phyloP scores from a whole-genome alignment of 2,797 vertebrate genomes.

The Coilia nasus region DNA sequence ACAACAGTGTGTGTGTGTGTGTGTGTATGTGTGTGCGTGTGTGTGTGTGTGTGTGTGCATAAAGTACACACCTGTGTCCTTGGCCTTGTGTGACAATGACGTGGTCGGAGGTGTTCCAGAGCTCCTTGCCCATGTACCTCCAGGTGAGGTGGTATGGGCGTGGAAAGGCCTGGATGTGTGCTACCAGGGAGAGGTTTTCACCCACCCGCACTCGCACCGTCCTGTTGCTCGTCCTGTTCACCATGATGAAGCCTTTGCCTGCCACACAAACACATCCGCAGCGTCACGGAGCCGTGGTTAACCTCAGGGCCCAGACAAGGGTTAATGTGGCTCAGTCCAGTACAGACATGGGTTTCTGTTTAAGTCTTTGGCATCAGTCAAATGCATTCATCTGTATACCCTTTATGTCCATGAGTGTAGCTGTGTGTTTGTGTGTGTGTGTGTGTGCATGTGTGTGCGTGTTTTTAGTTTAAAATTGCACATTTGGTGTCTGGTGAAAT shows the following conservation, averaged over 20 bases:
- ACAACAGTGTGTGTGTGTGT: neutral
- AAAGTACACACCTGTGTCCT: conserved; percentile 81
- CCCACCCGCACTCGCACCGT: conserved; percentile 87
- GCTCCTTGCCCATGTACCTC: conserved; percentile 83
- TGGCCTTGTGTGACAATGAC: conserved; percentile 80
- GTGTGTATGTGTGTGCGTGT: neutral
- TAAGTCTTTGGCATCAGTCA: no score
- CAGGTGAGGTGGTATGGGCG: conserved; percentile 79
- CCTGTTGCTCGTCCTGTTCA: conserved; percentile 75
- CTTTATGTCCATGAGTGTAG: no score
- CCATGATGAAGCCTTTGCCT: conserved; percentile 90
- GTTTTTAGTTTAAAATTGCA: no score
- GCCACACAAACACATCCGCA: conserved; percentile 42
- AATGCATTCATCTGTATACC: no score
- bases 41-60: neutral
- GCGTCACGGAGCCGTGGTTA: neutral
- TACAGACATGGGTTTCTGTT: no score
- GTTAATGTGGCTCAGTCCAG: no score
- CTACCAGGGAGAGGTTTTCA: conserved; percentile 84
- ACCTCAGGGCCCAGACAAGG: neutral
- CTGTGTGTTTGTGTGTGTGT: no score
- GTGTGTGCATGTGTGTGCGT: no score
- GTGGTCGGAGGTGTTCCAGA: conserved; percentile 88
- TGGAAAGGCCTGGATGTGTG: conserved; percentile 89
- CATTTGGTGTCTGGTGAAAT: no score